A percentile compares a stretch with the other conserved stretches of the same genome.
Conservation (phyloP, 2,797 vertebrate genomes). For the Clarias platycephalus region DNA sequence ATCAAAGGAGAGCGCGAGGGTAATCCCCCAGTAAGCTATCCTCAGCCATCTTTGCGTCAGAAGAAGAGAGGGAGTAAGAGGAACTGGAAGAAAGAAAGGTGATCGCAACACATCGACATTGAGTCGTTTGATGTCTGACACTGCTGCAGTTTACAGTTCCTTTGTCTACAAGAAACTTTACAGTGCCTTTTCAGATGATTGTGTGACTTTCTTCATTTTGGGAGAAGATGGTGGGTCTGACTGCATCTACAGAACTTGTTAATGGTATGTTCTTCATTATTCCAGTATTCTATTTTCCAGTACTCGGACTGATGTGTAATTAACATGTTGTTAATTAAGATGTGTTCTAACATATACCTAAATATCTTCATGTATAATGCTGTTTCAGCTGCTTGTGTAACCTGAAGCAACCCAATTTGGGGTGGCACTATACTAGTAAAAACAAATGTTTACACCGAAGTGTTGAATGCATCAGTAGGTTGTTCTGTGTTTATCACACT, state of each 20-base stretch:
- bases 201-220: slow-evolving; percentile 41
- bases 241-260: slow-evolving; percentile 45
- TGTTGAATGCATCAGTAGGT: slow-evolving; percentile 26
- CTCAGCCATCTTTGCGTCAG: slow-evolving; percentile 55
- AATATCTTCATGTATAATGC: not conserved
- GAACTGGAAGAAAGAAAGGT: slow-evolving; percentile 23
- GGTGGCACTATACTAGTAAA: not conserved
- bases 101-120: slow-evolving; percentile 32
- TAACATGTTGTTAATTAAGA: no score
- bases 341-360: not conserved
- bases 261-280: slow-evolving; percentile 52
- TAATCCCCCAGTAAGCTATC: slow-evolving; percentile 48
- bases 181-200: slow-evolving; percentile 9
- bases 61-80: slow-evolving; percentile 47
- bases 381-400: not conserved
- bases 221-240: slow-evolving; percentile 46
- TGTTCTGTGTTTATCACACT: slow-evolving; percentile 17
- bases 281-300: not conserved
- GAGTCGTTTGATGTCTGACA: slow-evolving; percentile 40
- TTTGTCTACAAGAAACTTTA: slow-evolving; percentile 26
- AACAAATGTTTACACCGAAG: slow-evolving; percentile 4
- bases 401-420: not conserved
- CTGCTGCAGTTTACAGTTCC: not conserved
- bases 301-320: not conserved
- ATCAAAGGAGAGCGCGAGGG: slow-evolving; percentile 57